These are phyloP conservation scores for Bombus pascuorum DNA, from an alignment of 1,140 invertebrate genomes.

Conservation along the genomic window DNA sequence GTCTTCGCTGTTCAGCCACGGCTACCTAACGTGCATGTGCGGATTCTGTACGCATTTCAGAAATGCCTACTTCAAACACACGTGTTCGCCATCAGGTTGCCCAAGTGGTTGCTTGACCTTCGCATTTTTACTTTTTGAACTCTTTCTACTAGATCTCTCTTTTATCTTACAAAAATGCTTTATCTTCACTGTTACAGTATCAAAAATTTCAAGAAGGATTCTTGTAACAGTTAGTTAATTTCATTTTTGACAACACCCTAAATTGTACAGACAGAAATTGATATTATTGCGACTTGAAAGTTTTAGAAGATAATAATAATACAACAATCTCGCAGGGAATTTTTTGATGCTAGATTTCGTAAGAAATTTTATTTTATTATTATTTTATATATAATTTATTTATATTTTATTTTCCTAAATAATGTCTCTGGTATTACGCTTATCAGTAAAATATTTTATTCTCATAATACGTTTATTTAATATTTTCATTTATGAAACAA, in stretches of 20 bases:
- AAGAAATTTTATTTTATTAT: not conserved
- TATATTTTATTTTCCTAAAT: not conserved
- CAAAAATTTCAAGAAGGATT: not conserved
- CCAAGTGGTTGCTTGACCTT: slow-evolving; percentile 29
- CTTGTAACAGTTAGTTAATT: too few relatives aligned
- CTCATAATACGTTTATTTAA: not conserved
- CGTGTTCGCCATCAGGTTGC: slow-evolving; percentile 33
- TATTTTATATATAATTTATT: too few relatives aligned
- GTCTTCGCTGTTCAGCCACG: not conserved
- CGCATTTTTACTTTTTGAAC: not conserved
- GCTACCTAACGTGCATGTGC: not conserved
- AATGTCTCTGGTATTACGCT: too few relatives aligned
- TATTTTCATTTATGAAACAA: not conserved
- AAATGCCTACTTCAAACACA: slow-evolving; percentile 32
- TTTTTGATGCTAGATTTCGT: too few relatives aligned
- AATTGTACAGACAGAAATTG: too few relatives aligned
- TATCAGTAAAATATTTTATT: not conserved
- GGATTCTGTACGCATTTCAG: slow-evolving; percentile 26
- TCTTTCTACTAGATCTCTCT: not conserved
- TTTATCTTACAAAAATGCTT: not conserved
- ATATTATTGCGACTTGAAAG: too few relatives aligned
- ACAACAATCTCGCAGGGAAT: too few relatives aligned
- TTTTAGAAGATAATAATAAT: too few relatives aligned
- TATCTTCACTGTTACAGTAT: not conserved
- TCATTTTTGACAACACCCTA: too few relatives aligned